Evolutionary conservation across 1,140 invertebrate genomes (phyloP).

Genomic region (Propsilocerus akamusi): DNA sequence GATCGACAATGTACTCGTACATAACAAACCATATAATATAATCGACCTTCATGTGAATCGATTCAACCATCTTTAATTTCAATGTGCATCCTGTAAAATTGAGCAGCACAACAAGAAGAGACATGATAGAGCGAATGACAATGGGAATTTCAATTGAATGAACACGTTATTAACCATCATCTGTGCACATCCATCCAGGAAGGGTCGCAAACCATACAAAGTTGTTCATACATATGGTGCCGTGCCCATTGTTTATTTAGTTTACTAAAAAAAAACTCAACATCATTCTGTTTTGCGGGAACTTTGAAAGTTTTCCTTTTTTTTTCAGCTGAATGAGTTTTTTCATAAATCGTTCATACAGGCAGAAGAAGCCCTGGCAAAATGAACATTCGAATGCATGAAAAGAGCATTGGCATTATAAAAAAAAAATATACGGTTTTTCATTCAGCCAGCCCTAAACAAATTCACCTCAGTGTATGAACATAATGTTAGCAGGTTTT

Average conservation of each 20-base stretch:
- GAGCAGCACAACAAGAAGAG: not conserved
- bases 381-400: conserved; percentile 3
- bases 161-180: conserved; percentile 3
- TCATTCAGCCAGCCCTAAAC: too few species aligned
- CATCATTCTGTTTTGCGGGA: too few species aligned
- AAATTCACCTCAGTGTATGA: too few species aligned
- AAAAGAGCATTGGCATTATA: not conserved
- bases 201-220: not conserved
- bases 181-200: too few species aligned
- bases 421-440: not conserved
- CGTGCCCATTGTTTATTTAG: too few species aligned
- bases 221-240: not conserved
- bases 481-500: too few species aligned
- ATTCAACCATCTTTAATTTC: not conserved
- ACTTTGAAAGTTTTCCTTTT: too few species aligned
- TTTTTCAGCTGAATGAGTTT: not conserved
- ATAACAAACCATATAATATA: too few species aligned
- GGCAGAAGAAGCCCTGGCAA: too few species aligned
- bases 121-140: conserved; percentile 1
- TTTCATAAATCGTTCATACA: not conserved
- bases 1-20: too few species aligned
- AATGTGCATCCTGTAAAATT: not conserved
- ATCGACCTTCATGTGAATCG: too few species aligned
- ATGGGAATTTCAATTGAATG: conserved; percentile 4
- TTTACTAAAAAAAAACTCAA: too few species aligned